Evolutionary conservation across 1,140 invertebrate genomes (phyloP).

Genomic region (Saccostrea echinata): DNA sequence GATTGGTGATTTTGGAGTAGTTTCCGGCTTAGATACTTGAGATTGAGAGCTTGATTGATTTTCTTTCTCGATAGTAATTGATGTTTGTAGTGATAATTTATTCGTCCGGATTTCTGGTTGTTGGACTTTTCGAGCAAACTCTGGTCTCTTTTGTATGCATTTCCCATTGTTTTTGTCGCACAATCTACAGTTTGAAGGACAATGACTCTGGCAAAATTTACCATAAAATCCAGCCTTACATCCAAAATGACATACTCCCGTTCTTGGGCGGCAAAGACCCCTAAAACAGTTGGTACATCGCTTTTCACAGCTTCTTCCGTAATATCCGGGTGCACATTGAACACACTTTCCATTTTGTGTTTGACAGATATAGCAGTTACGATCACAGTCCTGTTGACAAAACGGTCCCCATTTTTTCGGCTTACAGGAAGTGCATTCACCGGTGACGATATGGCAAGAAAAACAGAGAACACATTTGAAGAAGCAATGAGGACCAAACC

Average conservation of each 20-base stretch:
- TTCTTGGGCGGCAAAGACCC: background rate
- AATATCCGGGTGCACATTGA: background rate
- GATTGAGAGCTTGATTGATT: no score
- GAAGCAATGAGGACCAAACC: constrained; percentile 50
- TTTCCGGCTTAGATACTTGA: no score
- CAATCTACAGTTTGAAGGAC: constrained; percentile 8
- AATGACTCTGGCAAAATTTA: background rate
- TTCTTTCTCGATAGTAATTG: background rate
- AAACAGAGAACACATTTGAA: constrained; percentile 62
- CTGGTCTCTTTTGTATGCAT: constrained; percentile 1
- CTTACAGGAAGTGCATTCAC: constrained; percentile 2
- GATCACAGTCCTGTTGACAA: background rate
- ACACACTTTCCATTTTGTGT: constrained; percentile 8
- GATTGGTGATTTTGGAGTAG: no score
- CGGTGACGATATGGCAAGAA: background rate
- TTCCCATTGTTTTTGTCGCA: constrained; percentile 28
- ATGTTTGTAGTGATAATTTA: background rate
- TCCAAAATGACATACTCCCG: constrained; percentile 4
- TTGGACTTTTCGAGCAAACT: background rate
- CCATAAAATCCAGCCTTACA: constrained; percentile 38
- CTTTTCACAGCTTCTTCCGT: constrained; percentile 11
- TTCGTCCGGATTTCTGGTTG: background rate
- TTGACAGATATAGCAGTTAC: background rate
- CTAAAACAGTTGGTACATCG: background rate
- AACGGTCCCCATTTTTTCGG: background rate